Conservation (phyloP, 1,140 invertebrate genomes). For the Lasioglossum albipes region DNA sequence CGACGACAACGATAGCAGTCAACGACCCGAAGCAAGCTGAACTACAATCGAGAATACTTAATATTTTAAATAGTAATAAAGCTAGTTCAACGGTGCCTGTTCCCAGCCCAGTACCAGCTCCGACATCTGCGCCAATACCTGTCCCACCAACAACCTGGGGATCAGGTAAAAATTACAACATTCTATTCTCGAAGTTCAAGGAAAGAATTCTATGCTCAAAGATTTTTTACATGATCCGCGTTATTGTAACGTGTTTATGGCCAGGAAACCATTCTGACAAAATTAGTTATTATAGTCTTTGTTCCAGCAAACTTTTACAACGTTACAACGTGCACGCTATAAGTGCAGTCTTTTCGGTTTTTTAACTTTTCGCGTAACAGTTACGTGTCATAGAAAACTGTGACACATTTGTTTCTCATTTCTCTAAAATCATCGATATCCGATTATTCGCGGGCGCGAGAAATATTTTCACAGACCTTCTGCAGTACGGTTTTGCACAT, state of each 20-base stretch:
- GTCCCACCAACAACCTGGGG: conserved; percentile 66
- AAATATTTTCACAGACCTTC: conserved; percentile 9
- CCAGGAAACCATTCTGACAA: neutral
- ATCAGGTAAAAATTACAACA: conserved; percentile 64
- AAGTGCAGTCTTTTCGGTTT: neutral
- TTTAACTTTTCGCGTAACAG: neutral
- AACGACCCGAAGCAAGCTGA: conserved; percentile 84
- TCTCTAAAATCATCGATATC: neutral
- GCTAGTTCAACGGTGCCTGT: conserved; percentile 56
- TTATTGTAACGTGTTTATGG: conserved; percentile 9
- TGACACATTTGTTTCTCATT: neutral
- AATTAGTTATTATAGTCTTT: neutral
- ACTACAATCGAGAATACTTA: conserved; percentile 91
- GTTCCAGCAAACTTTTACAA: neutral
- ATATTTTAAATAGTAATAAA: conserved; percentile 86
- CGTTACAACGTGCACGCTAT: neutral
- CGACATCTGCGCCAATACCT: conserved; percentile 71
- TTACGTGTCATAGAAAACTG: neutral
- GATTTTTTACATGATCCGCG: conserved; percentile 1
- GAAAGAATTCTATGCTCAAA: neutral
- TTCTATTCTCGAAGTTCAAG: conserved; percentile 8
- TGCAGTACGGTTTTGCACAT: conserved; percentile 17
- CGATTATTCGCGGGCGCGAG: neutral
- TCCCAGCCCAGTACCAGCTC: conserved; percentile 70
- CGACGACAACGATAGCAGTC: conserved; percentile 72